Evolutionary conservation across 2,888 invertebrate genomes (phyloP), one percentile per base, ranked within the genome.

Genomic region (Xestoiulus laeticollis): DNA sequence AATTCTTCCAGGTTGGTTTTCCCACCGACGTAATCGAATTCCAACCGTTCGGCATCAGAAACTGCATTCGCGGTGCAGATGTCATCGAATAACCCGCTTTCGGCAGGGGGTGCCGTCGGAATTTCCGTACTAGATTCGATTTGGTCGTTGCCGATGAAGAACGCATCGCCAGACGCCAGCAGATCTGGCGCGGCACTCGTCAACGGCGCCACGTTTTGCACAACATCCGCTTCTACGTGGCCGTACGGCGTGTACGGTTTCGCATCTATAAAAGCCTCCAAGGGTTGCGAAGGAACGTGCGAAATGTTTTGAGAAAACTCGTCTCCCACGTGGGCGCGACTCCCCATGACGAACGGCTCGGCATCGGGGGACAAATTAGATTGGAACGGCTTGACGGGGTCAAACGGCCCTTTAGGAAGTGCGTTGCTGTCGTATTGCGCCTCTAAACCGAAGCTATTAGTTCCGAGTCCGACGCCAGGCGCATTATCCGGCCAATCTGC

Each of bases 311-410:
- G 78, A 78, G 78, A 8, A 30, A 78, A 78, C 30, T 78, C 78
- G 0, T 78, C 78, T 10, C 26, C 78, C 3, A 30, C 16, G 78
- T 78, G 16, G 14, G 4, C 30, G 16, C 78, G 78, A 30, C 16
- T 78, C 2, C 78, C 78, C 86, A 86, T 68, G 16, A 87, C 87
- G 30, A 87, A 87, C 0, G 87, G 87, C 26, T 87, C 53, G 0
- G 87, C 87, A 43, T 87, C 87, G 16, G 87, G 87, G 22, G 87
- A 87, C 19, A 87, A 33, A 84, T 59, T 87, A 8, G 87, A 87
- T 48, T 84, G 68, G 26, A 85, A 85, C 38, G 85, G 85, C 26
- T 85, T 85, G 4, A 85, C 16, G 1, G n/a, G 1, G 19, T 85
- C 85, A 14, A 85, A 85, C 4, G n/a, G 14, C 3, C 26, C 30